Percentiles rank a stretch among this genome's conserved stretches.
These are phyloP conservation scores for Sitophilus oryzae DNA, from an alignment of 1,140 invertebrate species.

Conservation along the genomic window DNA sequence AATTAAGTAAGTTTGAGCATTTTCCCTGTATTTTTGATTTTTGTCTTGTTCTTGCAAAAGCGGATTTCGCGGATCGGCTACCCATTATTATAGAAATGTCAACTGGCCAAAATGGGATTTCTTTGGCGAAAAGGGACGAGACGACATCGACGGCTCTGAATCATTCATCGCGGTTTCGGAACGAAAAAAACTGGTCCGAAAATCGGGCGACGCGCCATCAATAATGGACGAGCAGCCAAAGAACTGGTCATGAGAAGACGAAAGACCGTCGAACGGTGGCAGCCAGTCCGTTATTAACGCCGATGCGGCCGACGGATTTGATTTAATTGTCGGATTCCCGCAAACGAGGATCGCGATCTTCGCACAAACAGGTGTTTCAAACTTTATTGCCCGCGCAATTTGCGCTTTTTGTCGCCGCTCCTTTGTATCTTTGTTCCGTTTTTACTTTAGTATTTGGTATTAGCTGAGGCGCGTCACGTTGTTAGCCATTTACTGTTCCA, in stretches of 20 bases:
- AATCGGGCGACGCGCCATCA: slow-evolving; percentile 16
- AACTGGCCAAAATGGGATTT: not conserved
- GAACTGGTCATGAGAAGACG: slow-evolving; percentile 10
- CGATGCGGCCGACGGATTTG: slow-evolving; percentile 8
- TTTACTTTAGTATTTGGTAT: too few species aligned
- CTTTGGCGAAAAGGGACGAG: not conserved
- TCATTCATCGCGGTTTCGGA: slow-evolving; percentile 12
- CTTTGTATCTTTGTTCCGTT: too few species aligned
- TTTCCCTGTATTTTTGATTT: too few species aligned
- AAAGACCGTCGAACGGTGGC: slow-evolving; percentile 16
- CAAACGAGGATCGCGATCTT: not conserved
- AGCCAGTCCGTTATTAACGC: slow-evolving; percentile 21
- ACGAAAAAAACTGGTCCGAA: slow-evolving; percentile 20
- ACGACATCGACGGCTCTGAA: not conserved
- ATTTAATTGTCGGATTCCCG: slow-evolving; percentile 5
- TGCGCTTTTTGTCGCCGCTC: too few species aligned
- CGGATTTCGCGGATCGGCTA: too few species aligned
- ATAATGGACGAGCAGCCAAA: slow-evolving; percentile 19
- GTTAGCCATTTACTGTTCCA: too few species aligned
- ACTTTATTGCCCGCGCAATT: too few species aligned
- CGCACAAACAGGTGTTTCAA: too few species aligned
- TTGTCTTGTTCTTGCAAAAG: not conserved
- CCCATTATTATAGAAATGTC: not conserved
- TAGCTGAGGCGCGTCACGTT: too few species aligned
- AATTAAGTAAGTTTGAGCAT: too few species aligned